These are phyloP conservation scores for Aplodontia rufa DNA, from an alignment of 2,113 vertebrate genomes.

Conservation along the genomic window DNA sequence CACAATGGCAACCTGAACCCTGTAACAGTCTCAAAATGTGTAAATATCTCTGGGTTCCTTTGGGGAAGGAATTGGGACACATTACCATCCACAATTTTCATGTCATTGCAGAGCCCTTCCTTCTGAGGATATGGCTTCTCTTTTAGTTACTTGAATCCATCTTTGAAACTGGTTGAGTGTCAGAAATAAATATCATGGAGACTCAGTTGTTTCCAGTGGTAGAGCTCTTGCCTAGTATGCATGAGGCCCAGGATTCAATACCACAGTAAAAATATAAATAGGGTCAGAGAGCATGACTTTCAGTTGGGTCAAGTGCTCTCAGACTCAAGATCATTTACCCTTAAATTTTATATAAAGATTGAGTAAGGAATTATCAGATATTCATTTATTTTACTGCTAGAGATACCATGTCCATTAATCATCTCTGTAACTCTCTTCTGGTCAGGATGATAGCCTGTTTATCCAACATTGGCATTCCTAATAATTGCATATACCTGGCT, in stretches of 20 bases:
- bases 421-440: background rate
- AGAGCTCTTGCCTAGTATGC: too few species aligned
- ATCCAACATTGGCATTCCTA: background rate
- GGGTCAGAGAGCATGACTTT: background rate
- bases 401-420: background rate
- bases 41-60: background rate
- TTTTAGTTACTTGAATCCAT: background rate
- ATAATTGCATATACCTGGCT: background rate
- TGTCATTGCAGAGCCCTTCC: background rate
- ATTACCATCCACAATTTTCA: background rate
- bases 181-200: background rate
- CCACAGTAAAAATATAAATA: too few species aligned
- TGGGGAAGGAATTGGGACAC: background rate
- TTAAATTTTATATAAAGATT: background rate
- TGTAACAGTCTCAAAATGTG: background rate
- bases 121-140: background rate
- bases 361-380: background rate
- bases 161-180: background rate
- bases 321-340: background rate
- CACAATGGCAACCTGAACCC: background rate
- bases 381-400: background rate
- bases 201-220: too few species aligned
- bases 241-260: too few species aligned
- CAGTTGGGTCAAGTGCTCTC: background rate
- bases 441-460: background rate